Conservation (phyloP, 1,140 invertebrate species). For the Pogonomyrmex barbatus region DNA sequence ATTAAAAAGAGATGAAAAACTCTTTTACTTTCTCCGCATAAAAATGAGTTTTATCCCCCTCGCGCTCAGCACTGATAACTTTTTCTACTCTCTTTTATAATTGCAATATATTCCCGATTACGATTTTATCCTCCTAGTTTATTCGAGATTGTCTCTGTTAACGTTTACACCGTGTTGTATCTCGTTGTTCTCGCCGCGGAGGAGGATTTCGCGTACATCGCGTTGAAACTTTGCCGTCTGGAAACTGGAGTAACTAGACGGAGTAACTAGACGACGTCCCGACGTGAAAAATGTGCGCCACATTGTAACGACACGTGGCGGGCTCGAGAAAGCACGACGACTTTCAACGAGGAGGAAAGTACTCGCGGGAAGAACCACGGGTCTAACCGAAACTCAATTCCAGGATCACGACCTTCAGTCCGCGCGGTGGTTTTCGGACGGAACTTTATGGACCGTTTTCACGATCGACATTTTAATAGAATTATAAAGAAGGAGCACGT, state of each 20-base stretch:
- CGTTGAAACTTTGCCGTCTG: conserved; percentile 41
- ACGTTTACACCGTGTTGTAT: conserved; percentile 17
- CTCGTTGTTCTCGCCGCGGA: neutral
- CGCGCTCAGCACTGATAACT: neutral
- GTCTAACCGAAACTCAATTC: conserved; percentile 43
- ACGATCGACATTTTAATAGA: conserved; percentile 29
- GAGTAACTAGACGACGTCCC: neutral
- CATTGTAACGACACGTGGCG: conserved; percentile 60
- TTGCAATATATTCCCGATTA: conserved; percentile 1
- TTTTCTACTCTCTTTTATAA: conserved; percentile 15
- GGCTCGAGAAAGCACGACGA: conserved; percentile 40
- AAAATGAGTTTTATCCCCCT: conserved; percentile 15
- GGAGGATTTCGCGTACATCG: conserved; percentile 10
- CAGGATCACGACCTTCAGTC: conserved; percentile 49
- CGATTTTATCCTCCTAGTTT: conserved; percentile 8
- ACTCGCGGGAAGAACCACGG: neutral
- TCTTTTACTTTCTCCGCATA: neutral
- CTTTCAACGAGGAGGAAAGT: conserved; percentile 53
- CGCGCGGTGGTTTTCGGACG: conserved; percentile 16
- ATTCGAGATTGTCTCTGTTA: neutral
- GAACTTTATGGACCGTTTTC: conserved; percentile 3
- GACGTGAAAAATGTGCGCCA: conserved; percentile 58
- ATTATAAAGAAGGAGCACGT: conserved; percentile 1
- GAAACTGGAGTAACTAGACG: conserved; percentile 48
- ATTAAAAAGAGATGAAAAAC: conserved; percentile 6